phyloP scores from a whole-genome alignment of 2,888 invertebrate species.

The Pachymerium ferrugineum region DNA sequence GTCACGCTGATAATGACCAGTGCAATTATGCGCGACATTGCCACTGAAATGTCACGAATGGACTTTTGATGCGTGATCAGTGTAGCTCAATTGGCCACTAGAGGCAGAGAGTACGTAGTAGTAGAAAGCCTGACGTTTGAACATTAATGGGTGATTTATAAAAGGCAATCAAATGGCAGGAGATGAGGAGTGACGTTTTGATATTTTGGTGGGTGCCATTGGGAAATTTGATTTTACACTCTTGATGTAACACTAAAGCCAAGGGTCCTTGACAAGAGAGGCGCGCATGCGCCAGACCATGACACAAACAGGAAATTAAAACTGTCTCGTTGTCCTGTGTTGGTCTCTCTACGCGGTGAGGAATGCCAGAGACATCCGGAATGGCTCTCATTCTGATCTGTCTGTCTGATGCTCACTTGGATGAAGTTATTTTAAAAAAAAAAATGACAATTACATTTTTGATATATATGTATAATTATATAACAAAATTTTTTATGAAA shows the following conservation, averaged over 20 bases:
- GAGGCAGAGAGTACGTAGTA: too few relatives aligned
- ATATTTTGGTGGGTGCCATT: neutral
- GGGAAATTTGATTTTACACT: slow-evolving; percentile 18
- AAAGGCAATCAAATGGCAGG: neutral
- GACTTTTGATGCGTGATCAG: slow-evolving; percentile 5
- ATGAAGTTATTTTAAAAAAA: slow-evolving; percentile 18
- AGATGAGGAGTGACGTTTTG: neutral
- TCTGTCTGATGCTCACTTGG: slow-evolving; percentile 19
- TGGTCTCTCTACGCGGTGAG: slow-evolving; percentile 14
- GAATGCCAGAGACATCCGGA: slow-evolving; percentile 27
- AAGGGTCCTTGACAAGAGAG: slow-evolving; percentile 15
- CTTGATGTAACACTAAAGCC: neutral
- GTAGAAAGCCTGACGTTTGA: neutral
- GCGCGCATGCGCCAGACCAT: slow-evolving; percentile 20
- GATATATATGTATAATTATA: neutral
- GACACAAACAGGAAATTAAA: slow-evolving; percentile 27
- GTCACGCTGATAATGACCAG: neutral
- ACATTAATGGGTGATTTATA: neutral
- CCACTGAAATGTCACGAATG: neutral
- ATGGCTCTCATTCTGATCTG: slow-evolving; percentile 19
- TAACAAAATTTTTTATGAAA: too few relatives aligned
- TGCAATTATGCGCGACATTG: slow-evolving; percentile 10
- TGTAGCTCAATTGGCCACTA: neutral
- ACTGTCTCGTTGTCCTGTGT: slow-evolving; percentile 23
- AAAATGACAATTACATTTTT: neutral